A percentile compares a stretch with the other conserved stretches of the same genome.
phyloP scores from a whole-genome alignment of 1,140 invertebrate species.

The Lamellibrachia luymesi region DNA sequence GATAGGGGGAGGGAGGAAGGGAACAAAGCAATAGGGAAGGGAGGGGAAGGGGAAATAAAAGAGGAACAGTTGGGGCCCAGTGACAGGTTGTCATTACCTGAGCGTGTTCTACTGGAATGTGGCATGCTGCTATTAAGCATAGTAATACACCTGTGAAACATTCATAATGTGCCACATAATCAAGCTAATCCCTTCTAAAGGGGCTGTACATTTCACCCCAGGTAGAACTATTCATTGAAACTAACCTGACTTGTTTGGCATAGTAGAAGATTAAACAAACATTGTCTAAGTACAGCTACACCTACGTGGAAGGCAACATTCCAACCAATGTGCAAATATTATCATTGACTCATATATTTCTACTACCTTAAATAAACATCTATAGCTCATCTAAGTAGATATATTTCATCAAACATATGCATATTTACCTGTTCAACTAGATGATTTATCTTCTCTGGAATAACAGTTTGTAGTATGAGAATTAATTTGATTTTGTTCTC shows the following conservation, averaged over 20 bases:
- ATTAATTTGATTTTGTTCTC: not conserved
- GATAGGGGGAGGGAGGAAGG: not conserved
- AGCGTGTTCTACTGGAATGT: not conserved
- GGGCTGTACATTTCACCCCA: not conserved
- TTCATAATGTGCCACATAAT: not conserved
- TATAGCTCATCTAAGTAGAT: not conserved
- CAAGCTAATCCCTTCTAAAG: not conserved
- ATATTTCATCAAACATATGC: no score
- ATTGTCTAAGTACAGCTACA: not conserved
- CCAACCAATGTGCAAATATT: not conserved
- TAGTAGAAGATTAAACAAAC: not conserved
- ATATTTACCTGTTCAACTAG: not conserved
- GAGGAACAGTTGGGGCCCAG: not conserved
- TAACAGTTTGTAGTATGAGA: not conserved
- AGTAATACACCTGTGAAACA: not conserved
- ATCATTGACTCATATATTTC: not conserved
- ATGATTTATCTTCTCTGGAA: not conserved
- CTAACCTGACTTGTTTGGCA: not conserved
- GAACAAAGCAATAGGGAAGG: not conserved
- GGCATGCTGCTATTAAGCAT: not conserved
- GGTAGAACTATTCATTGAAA: not conserved
- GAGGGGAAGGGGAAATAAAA: not conserved
- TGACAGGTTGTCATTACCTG: not conserved
- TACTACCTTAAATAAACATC: not conserved
- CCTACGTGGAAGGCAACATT: not conserved